A percentile compares a stretch with the other conserved stretches of the same genome.
phyloP scores from a whole-genome alignment of 2,797 vertebrate genomes.

The Trematomus bernacchii region DNA sequence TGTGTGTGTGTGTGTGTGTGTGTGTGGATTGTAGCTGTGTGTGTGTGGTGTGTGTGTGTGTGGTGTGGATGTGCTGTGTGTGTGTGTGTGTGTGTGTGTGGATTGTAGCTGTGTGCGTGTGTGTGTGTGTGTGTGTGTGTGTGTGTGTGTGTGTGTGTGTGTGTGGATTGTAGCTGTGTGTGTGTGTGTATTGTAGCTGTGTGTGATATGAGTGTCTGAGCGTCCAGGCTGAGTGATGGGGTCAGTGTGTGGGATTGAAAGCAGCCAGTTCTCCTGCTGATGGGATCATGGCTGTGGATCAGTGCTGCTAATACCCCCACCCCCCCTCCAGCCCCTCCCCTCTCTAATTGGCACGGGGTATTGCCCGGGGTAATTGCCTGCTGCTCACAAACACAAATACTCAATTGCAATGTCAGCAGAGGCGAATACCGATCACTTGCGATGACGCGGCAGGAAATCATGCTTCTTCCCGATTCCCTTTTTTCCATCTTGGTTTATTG shows the following conservation, averaged over 20 bases:
- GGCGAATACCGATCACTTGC: slow-evolving; percentile 15
- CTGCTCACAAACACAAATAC: slow-evolving; percentile 38
- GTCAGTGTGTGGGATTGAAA: slow-evolving; percentile 72
- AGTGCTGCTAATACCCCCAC: slow-evolving; percentile 79
- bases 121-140: too few species aligned
- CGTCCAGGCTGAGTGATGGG: slow-evolving; percentile 58
- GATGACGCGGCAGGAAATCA: neutral
- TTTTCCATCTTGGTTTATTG: neutral
- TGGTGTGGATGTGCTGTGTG: too few species aligned
- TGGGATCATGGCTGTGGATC: slow-evolving; percentile 84
- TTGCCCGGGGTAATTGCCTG: too few species aligned
- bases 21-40: too few species aligned
- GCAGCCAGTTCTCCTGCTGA: slow-evolving; percentile 79
- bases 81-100: too few species aligned
- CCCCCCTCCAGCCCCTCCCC: slow-evolving; percentile 14
- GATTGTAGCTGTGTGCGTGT: too few species aligned
- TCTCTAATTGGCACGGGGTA: slow-evolving; percentile 52
- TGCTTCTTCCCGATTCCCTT: neutral
- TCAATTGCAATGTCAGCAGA: slow-evolving; percentile 41
- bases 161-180: neutral
- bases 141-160: too few species aligned
- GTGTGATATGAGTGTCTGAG: slow-evolving; percentile 14
- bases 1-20: too few species aligned
- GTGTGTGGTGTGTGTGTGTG: too few species aligned
- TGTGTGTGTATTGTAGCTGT: slow-evolving; percentile 19